These are phyloP conservation scores for Myzus persicae DNA, from an alignment of 1,140 invertebrate genomes.

Conservation along the genomic window DNA sequence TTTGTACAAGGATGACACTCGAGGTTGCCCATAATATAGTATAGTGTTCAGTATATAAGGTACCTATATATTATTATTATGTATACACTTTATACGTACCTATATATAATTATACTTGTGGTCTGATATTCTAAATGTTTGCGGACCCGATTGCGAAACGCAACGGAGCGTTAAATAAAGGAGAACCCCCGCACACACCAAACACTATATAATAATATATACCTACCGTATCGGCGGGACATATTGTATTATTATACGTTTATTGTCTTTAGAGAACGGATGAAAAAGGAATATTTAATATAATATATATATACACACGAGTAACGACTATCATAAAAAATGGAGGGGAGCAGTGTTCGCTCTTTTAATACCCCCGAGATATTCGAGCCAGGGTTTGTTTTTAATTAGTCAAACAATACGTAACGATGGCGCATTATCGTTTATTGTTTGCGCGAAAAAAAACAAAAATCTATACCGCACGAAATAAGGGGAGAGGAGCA, in stretches of 20 bases:
- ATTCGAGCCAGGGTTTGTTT: slow-evolving; percentile 57
- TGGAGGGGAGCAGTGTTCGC: slow-evolving; percentile 28
- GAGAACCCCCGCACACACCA: not conserved
- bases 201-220: slow-evolving; percentile 14
- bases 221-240: slow-evolving; percentile 46
- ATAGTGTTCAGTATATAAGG: not conserved
- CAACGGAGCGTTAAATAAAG: slow-evolving; percentile 55
- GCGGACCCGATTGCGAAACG: slow-evolving; percentile 49
- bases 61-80: slow-evolving; percentile 7
- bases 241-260: slow-evolving; percentile 55
- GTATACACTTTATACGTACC: not conserved
- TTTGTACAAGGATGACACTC: not conserved
- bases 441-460: slow-evolving; percentile 55
- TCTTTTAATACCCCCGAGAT: slow-evolving; percentile 56
- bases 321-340: slow-evolving; percentile 52
- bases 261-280: slow-evolving; percentile 56
- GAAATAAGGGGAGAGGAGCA: not conserved
- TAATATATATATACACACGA: slow-evolving; percentile 33
- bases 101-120: not conserved
- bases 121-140: slow-evolving; percentile 42
- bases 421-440: slow-evolving; percentile 57
- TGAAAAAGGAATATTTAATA: slow-evolving; percentile 57
- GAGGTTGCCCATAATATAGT: too few relatives aligned
- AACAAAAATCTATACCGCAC: slow-evolving; percentile 52
- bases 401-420: slow-evolving; percentile 58